Evolutionary conservation across 35 echinoderm and acorn worm species (phyloP), one percentile per base, ranked within the genome.

Genomic region (Eucidaris tribuloides): DNA sequence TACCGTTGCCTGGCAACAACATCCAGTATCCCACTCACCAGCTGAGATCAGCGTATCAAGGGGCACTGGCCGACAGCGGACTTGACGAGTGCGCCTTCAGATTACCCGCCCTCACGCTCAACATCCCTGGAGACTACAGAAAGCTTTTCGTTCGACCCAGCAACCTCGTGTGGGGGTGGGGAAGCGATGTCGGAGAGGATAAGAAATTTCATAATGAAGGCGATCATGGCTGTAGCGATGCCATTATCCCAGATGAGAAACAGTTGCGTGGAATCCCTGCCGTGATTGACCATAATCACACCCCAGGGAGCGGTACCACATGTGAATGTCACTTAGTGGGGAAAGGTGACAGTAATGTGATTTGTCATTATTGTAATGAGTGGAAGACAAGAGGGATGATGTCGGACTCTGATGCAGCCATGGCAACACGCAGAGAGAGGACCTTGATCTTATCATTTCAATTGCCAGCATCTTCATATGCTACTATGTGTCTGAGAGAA

Each of bases 61-160:
- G 86, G 9, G 77, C 34, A 65, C 33, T 96, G 18, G 49, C 78
- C 23, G 29, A 71, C 56, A 56, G 57, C 44, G 87, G 88, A 38
- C 46, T 96, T 18, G 79, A 56, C 5, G 40, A 71, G n/a, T 82
- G 40, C 45, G 65, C 36, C 19, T 96, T 91, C 56, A 83, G 93
- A 11, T 18, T 91, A 19, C 72, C 49, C 0, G 56, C 88, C 18
- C 87, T 96, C 35, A 84, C 87, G 52, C 23, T 96, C 39, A 96
- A 96, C 36, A 70, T 91, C n/a, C 87, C 93, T 20, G 93, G 93
- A 30, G 93, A 88, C 82, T 96, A 96, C 78, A 81, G 93, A 6
- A 78, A 84, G 46, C 63, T 96, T 20, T 23, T 96, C 35, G 79
- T 57, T 30, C 46, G 44, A 7, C 88, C 88, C 1, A 29, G 43